phyloP scores from a whole-genome alignment of 2,797 vertebrate species.

The Dromococcyx pavoninus region DNA sequence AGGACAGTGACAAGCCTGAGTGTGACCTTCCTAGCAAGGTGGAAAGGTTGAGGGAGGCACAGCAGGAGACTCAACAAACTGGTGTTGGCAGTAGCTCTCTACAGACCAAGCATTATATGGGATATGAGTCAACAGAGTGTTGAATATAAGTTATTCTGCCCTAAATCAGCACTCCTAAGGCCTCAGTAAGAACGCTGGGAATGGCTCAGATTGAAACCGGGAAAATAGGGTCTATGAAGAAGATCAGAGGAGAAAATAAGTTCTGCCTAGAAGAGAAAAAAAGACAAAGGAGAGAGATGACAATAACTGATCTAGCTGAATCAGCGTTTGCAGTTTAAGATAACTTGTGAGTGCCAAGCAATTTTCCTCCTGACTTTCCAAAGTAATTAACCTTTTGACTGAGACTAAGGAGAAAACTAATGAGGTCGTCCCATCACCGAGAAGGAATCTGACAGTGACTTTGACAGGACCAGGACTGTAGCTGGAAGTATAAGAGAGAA shows the following conservation, averaged over 20 bases:
- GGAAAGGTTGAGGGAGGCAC: neutral
- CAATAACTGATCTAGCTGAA: neutral
- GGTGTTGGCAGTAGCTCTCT: neutral
- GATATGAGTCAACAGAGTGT: neutral
- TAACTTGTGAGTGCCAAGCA: neutral
- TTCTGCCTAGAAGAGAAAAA: neutral
- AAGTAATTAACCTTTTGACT: conserved; percentile 51
- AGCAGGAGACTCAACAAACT: neutral
- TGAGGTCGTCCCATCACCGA: neutral
- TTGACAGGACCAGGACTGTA: neutral
- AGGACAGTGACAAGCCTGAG: neutral
- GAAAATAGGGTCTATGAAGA: neutral
- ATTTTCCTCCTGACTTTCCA: conserved; percentile 33
- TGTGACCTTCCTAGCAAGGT: neutral
- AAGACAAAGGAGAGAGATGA: neutral
- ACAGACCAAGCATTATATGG: neutral
- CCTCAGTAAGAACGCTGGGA: neutral
- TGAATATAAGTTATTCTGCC: neutral
- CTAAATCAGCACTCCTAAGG: neutral
- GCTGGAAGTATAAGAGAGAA: neutral
- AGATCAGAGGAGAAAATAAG: neutral
- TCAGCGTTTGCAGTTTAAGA: neutral
- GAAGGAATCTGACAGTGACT: neutral
- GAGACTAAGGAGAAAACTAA: conserved; percentile 21
- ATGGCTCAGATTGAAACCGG: rapidly evolving